Conservation (phyloP, 2,797 vertebrate genomes). For the Stomatorhinus walkeri region DNA sequence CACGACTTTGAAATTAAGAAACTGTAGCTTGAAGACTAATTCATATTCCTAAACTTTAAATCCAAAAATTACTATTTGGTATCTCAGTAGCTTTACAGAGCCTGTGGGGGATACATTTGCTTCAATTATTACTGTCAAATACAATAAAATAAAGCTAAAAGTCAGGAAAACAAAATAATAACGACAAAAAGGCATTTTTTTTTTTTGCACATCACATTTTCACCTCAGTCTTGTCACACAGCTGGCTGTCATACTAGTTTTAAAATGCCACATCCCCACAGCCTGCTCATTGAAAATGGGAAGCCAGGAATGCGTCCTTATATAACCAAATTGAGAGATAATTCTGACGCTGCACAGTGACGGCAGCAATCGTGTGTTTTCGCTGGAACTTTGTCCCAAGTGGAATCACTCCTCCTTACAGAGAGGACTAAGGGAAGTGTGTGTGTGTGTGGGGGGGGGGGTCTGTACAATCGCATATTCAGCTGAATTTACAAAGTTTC, state of each 20-base stretch:
- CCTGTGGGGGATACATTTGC: not conserved
- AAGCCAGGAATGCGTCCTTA: not conserved
- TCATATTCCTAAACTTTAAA: not conserved
- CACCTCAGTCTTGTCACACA: constrained; percentile 24
- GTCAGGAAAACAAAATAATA: not conserved
- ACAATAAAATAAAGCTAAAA: constrained; percentile 37
- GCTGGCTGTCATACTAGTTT: not conserved
- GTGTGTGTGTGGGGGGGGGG: not conserved
- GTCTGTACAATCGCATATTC: not conserved
- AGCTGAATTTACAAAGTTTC: constrained; percentile 15
- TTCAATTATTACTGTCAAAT: constrained; percentile 5
- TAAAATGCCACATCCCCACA: not conserved
- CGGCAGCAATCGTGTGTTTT: not conserved
- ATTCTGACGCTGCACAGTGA: not conserved
- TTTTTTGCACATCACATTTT: constrained; percentile 30
- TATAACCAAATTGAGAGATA: constrained; percentile 15
- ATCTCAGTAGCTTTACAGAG: not conserved
- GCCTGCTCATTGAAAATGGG: not conserved
- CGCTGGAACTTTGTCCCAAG: not conserved
- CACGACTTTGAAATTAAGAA: not conserved
- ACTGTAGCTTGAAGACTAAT: not conserved
- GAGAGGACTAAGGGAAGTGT: not conserved
- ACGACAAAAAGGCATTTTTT: constrained; percentile 24
- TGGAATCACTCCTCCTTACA: not conserved
- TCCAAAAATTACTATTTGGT: not conserved